Conservation (phyloP, 2,797 vertebrate species). For the Xiphorhynchus erythropygius region DNA sequence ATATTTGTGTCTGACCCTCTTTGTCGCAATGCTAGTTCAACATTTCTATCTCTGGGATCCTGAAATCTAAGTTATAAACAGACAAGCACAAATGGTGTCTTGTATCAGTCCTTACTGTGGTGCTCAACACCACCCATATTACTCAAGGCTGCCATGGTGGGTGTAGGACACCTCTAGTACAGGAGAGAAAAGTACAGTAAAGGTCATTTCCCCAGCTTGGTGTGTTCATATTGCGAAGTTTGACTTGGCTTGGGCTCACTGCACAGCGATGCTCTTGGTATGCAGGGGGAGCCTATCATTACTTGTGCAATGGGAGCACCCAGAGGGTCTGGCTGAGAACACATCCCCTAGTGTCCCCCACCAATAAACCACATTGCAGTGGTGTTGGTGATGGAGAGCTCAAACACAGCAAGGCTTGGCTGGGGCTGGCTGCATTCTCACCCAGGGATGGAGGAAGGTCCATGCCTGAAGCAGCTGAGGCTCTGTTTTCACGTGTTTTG, state of each 20-base stretch:
- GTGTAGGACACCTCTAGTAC: neutral
- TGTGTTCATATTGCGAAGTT: neutral
- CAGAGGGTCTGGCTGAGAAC: neutral
- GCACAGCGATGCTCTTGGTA: neutral
- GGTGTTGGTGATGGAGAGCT: neutral
- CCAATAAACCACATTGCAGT: accelerated
- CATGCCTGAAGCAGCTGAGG: neutral
- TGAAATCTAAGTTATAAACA: neutral
- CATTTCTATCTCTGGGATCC: neutral
- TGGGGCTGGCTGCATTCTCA: neutral
- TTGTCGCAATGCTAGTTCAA: neutral
- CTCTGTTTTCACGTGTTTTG: neutral
- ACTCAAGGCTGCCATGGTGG: neutral
- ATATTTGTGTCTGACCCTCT: neutral
- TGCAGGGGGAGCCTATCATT: neutral
- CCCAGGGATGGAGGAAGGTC: neutral
- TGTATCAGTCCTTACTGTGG: accelerated
- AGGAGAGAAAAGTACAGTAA: neutral
- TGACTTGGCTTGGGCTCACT: neutral
- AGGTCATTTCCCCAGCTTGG: neutral
- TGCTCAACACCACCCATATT: neutral
- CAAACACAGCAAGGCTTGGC: neutral
- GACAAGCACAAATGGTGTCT: neutral
- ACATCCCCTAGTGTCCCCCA: neutral
- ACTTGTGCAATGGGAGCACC: neutral